phyloP scores from a whole-genome alignment of 1,140 invertebrate species.

The Drosophila asahinai region DNA sequence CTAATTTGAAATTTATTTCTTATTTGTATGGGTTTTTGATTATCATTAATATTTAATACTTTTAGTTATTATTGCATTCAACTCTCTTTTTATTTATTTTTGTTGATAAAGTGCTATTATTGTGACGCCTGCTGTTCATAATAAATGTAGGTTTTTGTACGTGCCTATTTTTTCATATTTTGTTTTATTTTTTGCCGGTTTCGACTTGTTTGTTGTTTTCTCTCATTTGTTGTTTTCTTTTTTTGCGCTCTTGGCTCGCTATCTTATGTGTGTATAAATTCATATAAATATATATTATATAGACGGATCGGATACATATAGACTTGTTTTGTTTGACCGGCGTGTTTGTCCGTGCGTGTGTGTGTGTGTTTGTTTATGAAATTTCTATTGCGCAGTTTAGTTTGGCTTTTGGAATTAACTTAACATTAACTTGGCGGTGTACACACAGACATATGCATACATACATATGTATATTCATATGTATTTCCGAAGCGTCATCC shows the following conservation, averaged over 20 bases:
- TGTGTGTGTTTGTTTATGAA: constrained; percentile 71
- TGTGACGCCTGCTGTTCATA: constrained; percentile 8
- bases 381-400: constrained; percentile 81
- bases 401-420: constrained; percentile 45
- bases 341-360: constrained; percentile 17
- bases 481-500: constrained; percentile 33
- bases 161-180: constrained; percentile 19
- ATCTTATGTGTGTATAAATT: constrained; percentile 25
- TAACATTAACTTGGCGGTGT: constrained; percentile 14
- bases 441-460: background rate
- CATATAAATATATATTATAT: constrained; percentile 7
- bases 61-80: background rate
- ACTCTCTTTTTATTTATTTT: background rate
- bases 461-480: background rate
- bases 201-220: constrained; percentile 60
- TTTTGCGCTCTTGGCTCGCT: constrained; percentile 56
- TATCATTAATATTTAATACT: too few species aligned
- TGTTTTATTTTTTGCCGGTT: constrained; percentile 67
- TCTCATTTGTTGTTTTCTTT: constrained; percentile 22
- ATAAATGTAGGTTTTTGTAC: constrained; percentile 9
- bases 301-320: constrained; percentile 20
- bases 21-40: too few species aligned
- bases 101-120: background rate
- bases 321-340: constrained; percentile 38
- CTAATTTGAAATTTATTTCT: too few species aligned